Base-by-base conservation (phyloP, 1,140 invertebrate genomes). In the Microvelia longipes region DNA sequence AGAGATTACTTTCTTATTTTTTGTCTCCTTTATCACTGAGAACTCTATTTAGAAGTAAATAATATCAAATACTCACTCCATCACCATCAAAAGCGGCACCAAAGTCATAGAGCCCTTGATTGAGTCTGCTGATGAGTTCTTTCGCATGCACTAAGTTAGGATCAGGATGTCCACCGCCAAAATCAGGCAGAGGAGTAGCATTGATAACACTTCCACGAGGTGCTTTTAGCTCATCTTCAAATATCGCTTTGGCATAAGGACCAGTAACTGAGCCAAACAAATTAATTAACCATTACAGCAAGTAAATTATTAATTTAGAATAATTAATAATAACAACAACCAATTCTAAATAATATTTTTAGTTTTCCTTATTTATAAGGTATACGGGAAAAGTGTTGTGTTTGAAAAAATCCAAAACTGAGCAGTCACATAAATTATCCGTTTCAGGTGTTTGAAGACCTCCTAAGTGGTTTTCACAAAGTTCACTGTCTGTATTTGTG, bases 41-140 rank as follows among this genome's bases (percentile, higher is more conserved):
- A n/a, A n/a, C n/a, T n/a, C n/a, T n/a, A n/a, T 50, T 19, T 11
- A 50, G 19, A 50, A 50, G 35, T 50, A 50, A 50, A 50, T 50
- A 50, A 50, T 50, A 50, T 50, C 35, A 50, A 50, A 50, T 25
- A 78, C 81, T 81, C 79, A 88, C 90, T 71, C 96, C 96, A 82
- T 99, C 97, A 13, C 97, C 97, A 84, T 99, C 98, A 81, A 99
- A 99, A 66, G 98, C 98, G 35, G 94, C 96, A 50, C 97, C 98
- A 77, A 99, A 91, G 79, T 95, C 93, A 78, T 92, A 92, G 68
- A 89, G 86, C 1, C 91, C 90, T 74, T 86, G 83, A 75, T 87
- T 85, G 67, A 97, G 84, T 1, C 85, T 82, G 61, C 88, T 81
- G 0, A 97, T 94, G 30, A 98, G 85, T 77, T 92, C 88, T 65